Conservation (phyloP, 2,113 vertebrate species). For the Etheostoma spectabile region DNA sequence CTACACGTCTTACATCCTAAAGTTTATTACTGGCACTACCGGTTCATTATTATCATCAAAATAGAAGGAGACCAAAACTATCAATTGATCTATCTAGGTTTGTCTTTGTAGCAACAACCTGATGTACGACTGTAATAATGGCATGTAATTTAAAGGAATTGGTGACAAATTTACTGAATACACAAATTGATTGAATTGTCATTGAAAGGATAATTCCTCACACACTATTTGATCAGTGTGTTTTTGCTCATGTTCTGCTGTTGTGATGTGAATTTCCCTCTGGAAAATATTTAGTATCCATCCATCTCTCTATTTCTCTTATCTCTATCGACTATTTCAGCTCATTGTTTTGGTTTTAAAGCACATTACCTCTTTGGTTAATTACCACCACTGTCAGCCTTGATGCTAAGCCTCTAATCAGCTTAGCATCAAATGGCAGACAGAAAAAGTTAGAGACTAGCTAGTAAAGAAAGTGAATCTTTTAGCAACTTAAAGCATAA, state of each 20-base stretch:
- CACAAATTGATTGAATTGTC: too few species aligned
- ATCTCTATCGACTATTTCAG: background rate
- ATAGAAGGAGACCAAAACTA: background rate
- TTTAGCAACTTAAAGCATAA: background rate
- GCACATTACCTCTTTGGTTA: background rate
- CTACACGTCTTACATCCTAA: background rate
- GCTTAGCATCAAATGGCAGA: background rate
- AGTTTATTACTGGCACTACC: background rate
- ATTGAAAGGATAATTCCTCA: background rate
- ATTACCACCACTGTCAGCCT: background rate
- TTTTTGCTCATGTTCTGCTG: too few species aligned
- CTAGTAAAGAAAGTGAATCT: background rate
- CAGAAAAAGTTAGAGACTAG: background rate
- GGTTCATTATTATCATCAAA: background rate
- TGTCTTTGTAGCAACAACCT: background rate
- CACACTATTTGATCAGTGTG: background rate
- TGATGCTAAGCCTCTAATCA: background rate
- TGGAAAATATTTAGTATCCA: too few species aligned
- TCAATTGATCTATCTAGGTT: background rate
- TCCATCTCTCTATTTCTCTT: too few species aligned
- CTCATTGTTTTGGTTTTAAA: slow-evolving; percentile 2
- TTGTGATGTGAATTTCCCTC: too few species aligned
- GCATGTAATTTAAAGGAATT: background rate
- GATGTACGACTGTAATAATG: background rate
- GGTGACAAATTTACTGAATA: background rate